phyloP scores from a whole-genome alignment of 2,797 vertebrate species.

The Paratrypauchen microcephalus region DNA sequence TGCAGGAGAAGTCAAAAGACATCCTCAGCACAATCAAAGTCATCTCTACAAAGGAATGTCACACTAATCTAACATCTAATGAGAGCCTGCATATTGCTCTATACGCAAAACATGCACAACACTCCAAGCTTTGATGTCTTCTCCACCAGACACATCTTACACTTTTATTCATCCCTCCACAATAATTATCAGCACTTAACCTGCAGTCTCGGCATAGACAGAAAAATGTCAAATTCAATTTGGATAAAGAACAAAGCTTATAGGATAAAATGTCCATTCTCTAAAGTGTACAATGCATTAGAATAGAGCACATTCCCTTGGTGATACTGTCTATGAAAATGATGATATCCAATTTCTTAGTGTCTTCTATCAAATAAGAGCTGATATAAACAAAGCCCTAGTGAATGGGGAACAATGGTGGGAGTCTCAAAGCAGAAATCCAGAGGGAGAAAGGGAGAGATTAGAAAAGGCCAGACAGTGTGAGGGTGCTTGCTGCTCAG shows the following conservation, averaged over 20 bases:
- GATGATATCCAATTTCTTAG: conserved; percentile 65
- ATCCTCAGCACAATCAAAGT: conserved; percentile 49
- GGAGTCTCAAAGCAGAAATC: conserved; percentile 61
- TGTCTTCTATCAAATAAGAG: conserved; percentile 55
- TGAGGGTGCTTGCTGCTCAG: conserved; percentile 86
- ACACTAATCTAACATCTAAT: conserved; percentile 56
- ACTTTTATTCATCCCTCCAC: conserved; percentile 57
- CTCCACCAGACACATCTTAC: conserved; percentile 42
- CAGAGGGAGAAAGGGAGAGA: conserved; percentile 85
- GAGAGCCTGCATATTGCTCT: conserved; percentile 25
- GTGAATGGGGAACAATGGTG: conserved; percentile 61
- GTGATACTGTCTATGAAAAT: conserved; percentile 56
- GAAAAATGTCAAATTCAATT: conserved; percentile 67
- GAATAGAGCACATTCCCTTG: conserved; percentile 54
- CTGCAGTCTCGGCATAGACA: conserved; percentile 50
- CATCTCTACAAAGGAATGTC: conserved; percentile 31
- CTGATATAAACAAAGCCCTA: conserved; percentile 65
- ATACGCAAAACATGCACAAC: conserved; percentile 42
- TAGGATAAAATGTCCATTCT: conserved; percentile 60
- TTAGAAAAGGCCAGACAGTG: conserved; percentile 89
- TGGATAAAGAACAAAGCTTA: conserved; percentile 50
- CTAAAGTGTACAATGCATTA: conserved; percentile 37
- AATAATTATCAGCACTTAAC: conserved; percentile 76
- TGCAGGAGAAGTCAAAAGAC: conserved; percentile 18
- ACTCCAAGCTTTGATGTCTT: conserved; percentile 57